Conservation (phyloP, 2,888 invertebrate genomes). For the Drosophila austrosaltans region DNA sequence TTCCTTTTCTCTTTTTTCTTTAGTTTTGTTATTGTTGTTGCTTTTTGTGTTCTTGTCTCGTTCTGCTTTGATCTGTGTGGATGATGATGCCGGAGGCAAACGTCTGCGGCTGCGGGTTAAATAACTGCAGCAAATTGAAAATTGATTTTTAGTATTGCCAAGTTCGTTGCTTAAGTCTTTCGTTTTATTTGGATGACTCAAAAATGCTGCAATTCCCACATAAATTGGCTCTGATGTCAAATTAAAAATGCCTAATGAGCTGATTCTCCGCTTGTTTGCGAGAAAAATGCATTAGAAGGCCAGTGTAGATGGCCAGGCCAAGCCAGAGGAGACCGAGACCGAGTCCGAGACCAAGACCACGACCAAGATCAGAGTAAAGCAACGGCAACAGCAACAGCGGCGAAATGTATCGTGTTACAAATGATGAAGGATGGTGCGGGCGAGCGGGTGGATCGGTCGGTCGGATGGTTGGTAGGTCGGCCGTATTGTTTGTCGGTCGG, state of each 20-base stretch:
- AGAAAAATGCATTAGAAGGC: constrained; percentile 72
- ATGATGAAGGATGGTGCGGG: constrained; percentile 65
- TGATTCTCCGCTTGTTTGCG: constrained; percentile 48
- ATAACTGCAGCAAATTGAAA: constrained; percentile 75
- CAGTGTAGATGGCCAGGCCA: constrained; percentile 16
- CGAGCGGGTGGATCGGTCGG: neutral
- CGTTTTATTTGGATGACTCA: constrained; percentile 69
- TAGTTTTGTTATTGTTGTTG: constrained; percentile 27
- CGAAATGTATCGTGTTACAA: constrained; percentile 78
- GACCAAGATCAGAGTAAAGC: neutral
- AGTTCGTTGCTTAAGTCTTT: constrained; percentile 76
- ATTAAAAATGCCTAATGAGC: constrained; percentile 82
- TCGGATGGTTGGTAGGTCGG: neutral
- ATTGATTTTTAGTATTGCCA: constrained; percentile 69
- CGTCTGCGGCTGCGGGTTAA: constrained; percentile 34
- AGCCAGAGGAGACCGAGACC: neutral
- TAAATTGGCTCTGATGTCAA: constrained; percentile 81
- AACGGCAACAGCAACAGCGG: constrained; percentile 54
- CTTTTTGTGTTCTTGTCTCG: constrained; percentile 50
- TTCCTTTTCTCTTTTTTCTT: constrained; percentile 24
- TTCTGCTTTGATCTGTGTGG: constrained; percentile 68
- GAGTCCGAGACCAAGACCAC: neutral
- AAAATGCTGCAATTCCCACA: constrained; percentile 79
- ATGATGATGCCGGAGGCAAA: constrained; percentile 35
- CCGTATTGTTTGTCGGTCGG: constrained; percentile 7